These are phyloP conservation scores for Helicoverpa zea DNA, from an alignment of 1,140 invertebrate genomes.

Conservation along the genomic window DNA sequence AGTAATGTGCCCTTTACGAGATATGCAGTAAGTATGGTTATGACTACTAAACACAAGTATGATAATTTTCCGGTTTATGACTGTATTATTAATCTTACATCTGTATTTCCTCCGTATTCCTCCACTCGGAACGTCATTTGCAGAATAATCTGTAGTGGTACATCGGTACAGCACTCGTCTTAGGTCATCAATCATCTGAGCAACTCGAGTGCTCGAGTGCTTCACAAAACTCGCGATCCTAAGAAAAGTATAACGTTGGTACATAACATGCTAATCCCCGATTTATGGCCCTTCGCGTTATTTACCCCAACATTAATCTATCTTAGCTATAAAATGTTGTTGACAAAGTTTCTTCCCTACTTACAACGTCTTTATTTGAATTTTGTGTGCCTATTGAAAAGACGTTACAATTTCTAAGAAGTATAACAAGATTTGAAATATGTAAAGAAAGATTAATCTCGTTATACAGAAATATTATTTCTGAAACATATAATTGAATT, in stretches of 20 bases:
- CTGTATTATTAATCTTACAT: slow-evolving; percentile 23
- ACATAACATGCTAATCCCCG: slow-evolving; percentile 40
- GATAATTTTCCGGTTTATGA: background rate
- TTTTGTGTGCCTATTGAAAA: background rate
- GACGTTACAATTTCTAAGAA: too few relatives aligned
- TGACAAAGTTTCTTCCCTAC: slow-evolving; percentile 6
- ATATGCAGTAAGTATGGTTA: background rate
- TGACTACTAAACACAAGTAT: background rate
- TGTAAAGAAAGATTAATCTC: too few relatives aligned
- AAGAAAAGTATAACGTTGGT: slow-evolving; percentile 35
- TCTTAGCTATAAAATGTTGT: slow-evolving; percentile 43
- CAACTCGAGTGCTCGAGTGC: slow-evolving; percentile 28
- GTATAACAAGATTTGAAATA: too few relatives aligned
- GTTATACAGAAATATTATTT: too few relatives aligned
- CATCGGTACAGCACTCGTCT: background rate
- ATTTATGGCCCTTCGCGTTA: slow-evolving; percentile 53
- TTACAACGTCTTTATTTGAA: background rate
- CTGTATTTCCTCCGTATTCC: slow-evolving; percentile 4
- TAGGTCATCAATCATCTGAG: slow-evolving; percentile 45
- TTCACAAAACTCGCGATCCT: slow-evolving; percentile 39
- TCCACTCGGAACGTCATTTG: slow-evolving; percentile 27
- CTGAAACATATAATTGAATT: too few relatives aligned
- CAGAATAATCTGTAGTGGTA: slow-evolving; percentile 37
- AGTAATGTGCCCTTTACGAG: background rate
- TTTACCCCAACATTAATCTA: slow-evolving; percentile 50